Evolutionary conservation across 2,113 vertebrate species (phyloP), one percentile per base, ranked within the genome.

Genomic region (Grus americana): DNA sequence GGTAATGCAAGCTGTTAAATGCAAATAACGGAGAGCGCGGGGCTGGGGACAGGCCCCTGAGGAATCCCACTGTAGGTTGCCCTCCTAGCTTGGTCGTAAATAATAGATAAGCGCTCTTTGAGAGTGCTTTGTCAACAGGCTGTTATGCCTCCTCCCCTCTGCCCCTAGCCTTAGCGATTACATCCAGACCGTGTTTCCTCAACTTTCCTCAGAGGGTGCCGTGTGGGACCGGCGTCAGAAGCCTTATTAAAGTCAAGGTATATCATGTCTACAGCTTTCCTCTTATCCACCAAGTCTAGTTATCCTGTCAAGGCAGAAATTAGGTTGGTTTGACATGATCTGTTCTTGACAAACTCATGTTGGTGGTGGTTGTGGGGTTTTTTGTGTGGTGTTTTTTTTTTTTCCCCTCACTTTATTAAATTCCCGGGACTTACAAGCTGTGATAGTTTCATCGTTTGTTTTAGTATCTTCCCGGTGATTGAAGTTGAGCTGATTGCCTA

Each of bases 241-340:
- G 84, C 87, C 96, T 96, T 96, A 96, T 96, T 96, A 96, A 88
- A 97, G 93, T 90, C 94, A 82, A 79, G 92, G 87, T 96, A 44
- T 92, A 95, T 96, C 94, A 66, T 82, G 95, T 96, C 96, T 96
- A 94, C 96, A 95, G 94, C 87, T 73, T 86, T 38, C 85, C 84
- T 95, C 92, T 95, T 91, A 90, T 91, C 95, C 93, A 92, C 94
- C 93, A 72, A 38, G 87, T 40, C 95, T 90, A 88, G 95, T 96
- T 97, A 97, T 91, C 92, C 96, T 97, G 96, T 96, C 95, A 97
- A 62, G 85, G 93, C 4, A 12, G 94, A 96, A 96, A 97, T 97
- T 79, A 96, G 93, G 95, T 96, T 97, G 96, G 95, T 96, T 96
- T 96, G 96, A 97, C 96, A 96, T 94, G 96, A 96, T 91, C 95